phyloP scores from a whole-genome alignment of 1,140 invertebrate species.

The Orchestia grillus region DNA sequence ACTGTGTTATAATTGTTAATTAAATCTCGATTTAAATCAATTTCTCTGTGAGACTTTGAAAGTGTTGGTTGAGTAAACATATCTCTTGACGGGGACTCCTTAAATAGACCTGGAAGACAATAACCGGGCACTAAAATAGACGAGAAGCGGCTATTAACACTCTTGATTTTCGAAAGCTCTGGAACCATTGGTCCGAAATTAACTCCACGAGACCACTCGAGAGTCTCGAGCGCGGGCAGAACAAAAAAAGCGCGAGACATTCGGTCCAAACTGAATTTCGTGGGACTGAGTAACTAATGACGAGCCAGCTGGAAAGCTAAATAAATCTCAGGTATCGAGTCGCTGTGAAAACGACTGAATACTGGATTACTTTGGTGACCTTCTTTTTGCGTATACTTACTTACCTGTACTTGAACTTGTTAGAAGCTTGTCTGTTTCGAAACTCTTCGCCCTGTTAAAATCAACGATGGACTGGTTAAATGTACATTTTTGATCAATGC shows the following conservation, averaged over 20 bases:
- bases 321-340: neutral
- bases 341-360: neutral
- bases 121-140: neutral
- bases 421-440: neutral
- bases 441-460: neutral
- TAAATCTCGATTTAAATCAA: neutral
- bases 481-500: neutral
- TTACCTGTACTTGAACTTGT: neutral
- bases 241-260: neutral
- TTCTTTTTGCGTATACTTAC: neutral
- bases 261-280: neutral
- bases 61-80: neutral
- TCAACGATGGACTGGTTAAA: neutral
- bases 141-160: neutral
- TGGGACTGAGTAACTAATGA: neutral
- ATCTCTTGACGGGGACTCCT: neutral
- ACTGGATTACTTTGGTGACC: neutral
- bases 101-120: neutral
- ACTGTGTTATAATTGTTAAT: neutral
- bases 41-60: neutral
- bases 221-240: neutral
- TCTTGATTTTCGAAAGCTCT: conserved; percentile 10
- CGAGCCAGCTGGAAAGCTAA: neutral
- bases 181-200: neutral
- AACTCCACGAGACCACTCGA: neutral